These are phyloP conservation scores for Agriopis marginaria DNA, from an alignment of 2,888 invertebrate species.

Conservation along the genomic window DNA sequence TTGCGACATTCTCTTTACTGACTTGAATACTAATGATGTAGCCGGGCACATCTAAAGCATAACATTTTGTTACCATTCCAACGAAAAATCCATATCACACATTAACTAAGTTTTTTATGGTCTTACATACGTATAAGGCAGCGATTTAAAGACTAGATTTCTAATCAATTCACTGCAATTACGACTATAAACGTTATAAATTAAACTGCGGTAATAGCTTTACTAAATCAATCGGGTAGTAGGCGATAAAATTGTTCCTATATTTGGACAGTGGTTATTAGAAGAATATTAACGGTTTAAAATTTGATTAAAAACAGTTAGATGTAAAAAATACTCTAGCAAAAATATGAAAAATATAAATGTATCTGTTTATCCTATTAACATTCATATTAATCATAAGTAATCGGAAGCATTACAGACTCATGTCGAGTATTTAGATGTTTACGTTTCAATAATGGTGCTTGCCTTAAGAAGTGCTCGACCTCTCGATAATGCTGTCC, in stretches of 20 bases:
- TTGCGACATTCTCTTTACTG: conserved; percentile 31
- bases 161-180: conserved; percentile 3
- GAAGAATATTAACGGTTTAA: background rate
- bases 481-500: conserved; percentile 52
- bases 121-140: background rate
- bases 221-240: conserved; percentile 11
- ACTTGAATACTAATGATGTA: conserved; percentile 42
- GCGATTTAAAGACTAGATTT: conserved; percentile 7
- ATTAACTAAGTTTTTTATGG: background rate
- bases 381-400: conserved; percentile 6
- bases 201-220: conserved; percentile 8
- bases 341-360: conserved; percentile 8
- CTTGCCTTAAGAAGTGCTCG: conserved; percentile 50
- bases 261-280: conserved; percentile 3
- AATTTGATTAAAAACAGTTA: background rate
- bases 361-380: background rate
- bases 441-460: conserved; percentile 48
- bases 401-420: conserved; percentile 21
- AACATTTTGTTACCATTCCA: conserved; percentile 7
- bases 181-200: background rate
- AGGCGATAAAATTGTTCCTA: conserved; percentile 3
- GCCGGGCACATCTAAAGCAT: conserved; percentile 23
- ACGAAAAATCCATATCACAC: conserved; percentile 1
- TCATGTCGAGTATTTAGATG: conserved; percentile 28
- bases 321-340: background rate